These are phyloP conservation scores for Pangasius larnaudii DNA, from an alignment of 2,797 vertebrate species.

Conservation along the genomic window DNA sequence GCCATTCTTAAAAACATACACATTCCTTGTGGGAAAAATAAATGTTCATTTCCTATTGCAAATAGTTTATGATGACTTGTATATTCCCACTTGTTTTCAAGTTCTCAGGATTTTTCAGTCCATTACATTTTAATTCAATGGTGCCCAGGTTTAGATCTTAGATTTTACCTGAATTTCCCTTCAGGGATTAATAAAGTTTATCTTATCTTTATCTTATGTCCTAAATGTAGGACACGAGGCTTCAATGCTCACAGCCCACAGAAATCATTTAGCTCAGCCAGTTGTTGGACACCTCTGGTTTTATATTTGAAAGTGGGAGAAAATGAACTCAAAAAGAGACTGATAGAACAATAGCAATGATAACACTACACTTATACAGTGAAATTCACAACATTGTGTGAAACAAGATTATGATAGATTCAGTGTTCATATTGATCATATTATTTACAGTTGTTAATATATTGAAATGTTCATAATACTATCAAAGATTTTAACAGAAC, in stretches of 20 bases:
- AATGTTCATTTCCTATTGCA: constrained; percentile 16
- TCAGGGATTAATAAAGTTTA: too few relatives aligned
- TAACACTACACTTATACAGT: constrained; percentile 15
- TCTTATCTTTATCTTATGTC: too few relatives aligned
- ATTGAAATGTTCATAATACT: not conserved
- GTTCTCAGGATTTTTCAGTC: not conserved
- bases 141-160: not conserved
- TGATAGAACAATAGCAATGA: constrained; percentile 36
- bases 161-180: too few relatives aligned
- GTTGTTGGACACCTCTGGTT: not conserved
- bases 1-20: not conserved
- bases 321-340: not conserved
- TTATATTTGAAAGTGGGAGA: not conserved
- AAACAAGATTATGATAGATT: not conserved
- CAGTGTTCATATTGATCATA: not conserved
- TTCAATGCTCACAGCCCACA: not conserved
- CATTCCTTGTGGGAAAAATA: not conserved
- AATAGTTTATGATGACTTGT: constrained; percentile 33
- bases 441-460: not conserved
- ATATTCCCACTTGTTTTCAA: constrained; percentile 16
- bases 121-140: constrained; percentile 1
- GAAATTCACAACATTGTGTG: not conserved
- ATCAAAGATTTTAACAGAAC: not conserved
- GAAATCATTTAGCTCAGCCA: not conserved
- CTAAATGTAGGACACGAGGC: not conserved